Evolutionary conservation across 23 tunicate species (phyloP).

Genomic region (Corella eumyota): DNA sequence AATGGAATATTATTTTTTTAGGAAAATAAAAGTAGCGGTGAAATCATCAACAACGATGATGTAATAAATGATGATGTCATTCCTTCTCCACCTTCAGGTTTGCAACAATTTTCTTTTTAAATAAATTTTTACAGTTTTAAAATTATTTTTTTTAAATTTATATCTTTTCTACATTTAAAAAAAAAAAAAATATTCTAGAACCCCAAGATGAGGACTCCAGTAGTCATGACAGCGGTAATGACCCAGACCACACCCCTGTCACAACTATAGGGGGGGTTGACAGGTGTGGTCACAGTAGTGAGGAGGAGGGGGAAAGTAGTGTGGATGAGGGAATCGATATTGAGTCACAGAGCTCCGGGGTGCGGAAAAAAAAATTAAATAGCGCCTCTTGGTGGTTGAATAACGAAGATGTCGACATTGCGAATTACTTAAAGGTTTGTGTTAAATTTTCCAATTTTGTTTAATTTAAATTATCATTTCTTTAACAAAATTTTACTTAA

Average conservation of each 20-base stretch:
- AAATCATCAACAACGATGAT: no score
- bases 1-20: no score
- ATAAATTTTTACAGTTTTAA: no score
- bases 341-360: conserved; percentile 33
- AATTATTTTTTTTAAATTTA: no score
- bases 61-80: no score
- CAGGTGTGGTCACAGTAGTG: conserved; percentile 3
- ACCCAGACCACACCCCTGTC: conserved; percentile 27
- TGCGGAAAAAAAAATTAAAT: not conserved
- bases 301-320: conserved; percentile 39
- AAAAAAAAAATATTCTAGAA: no score
- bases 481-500: no score
- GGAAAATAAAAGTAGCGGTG: no score
- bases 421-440: conserved; percentile 17
- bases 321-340: conserved; percentile 87
- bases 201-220: conserved; percentile 66
- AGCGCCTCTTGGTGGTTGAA: conserved; percentile 23
- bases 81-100: no score
- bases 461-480: no score
- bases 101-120: no score
- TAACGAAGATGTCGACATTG: conserved; percentile 9
- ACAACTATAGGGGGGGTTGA: not conserved
- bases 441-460: not conserved
- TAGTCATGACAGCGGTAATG: conserved; percentile 89
- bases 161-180: no score